Evolutionary conservation across 2,113 vertebrate species (phyloP).

Genomic region (Sapajus apella): DNA sequence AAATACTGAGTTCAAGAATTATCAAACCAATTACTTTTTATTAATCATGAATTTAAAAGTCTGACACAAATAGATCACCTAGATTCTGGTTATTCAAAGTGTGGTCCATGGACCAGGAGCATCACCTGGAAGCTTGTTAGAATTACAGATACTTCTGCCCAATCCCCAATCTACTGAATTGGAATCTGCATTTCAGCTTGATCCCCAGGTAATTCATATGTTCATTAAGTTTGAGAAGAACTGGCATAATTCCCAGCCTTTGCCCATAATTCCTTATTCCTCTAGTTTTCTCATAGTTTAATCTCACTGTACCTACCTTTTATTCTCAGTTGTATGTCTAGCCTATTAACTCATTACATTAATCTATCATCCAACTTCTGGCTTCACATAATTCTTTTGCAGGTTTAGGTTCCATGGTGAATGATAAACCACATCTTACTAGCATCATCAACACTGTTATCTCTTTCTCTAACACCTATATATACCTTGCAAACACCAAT

Average conservation of each 20-base stretch:
- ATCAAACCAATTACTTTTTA: neutral
- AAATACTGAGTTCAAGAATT: neutral
- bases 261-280: neutral
- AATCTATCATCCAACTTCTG: neutral
- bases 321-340: neutral
- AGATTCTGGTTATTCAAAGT: neutral
- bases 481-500: neutral
- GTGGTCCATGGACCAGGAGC: neutral
- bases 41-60: neutral
- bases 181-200: neutral
- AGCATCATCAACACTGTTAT: neutral
- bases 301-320: neutral
- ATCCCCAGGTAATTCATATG: neutral
- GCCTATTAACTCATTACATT: neutral
- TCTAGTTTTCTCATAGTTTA: neutral
- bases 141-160: neutral
- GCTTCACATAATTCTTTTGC: neutral
- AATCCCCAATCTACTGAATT: neutral
- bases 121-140: neutral
- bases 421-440: neutral
- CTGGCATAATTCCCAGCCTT: neutral
- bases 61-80: neutral
- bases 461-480: neutral
- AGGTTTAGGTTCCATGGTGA: neutral
- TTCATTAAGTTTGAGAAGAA: neutral